Evolutionary conservation across 2,797 vertebrate genomes (phyloP).

Genomic region (Gallinago stenura): DNA sequence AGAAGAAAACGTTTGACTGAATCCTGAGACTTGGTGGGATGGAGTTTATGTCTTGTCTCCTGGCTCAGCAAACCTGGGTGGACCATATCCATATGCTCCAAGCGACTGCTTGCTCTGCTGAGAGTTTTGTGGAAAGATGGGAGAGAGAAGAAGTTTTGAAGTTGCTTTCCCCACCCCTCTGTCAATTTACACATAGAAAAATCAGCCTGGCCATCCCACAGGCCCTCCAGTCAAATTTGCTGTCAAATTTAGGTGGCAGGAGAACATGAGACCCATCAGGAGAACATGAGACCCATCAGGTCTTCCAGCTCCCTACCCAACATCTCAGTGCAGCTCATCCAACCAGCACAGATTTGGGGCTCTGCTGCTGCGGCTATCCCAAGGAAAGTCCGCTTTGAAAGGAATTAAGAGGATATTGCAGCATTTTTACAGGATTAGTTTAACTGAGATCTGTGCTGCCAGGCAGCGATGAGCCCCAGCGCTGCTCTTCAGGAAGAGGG

Average conservation of each 20-base stretch:
- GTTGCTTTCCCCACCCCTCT: fast-evolving
- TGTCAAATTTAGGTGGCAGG: neutral
- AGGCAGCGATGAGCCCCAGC: neutral
- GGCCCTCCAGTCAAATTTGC: neutral
- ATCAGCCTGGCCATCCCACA: neutral
- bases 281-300: neutral
- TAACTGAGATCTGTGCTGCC: neutral
- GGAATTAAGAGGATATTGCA: conserved; percentile 10
- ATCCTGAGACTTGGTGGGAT: neutral
- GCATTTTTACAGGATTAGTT: neutral
- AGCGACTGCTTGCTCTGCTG: neutral
- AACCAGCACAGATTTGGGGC: fast-evolving
- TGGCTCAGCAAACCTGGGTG: neutral
- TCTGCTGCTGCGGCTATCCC: neutral
- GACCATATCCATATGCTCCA: neutral
- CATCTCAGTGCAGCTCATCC: neutral
- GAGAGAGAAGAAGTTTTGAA: neutral
- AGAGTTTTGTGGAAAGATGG: neutral
- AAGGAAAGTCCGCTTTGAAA: neutral
- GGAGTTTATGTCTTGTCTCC: neutral
- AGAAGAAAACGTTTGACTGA: neutral
- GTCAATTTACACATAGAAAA: neutral
- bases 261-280: neutral
- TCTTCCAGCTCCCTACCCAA: neutral
- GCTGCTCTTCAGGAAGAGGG: neutral